Base-by-base conservation (phyloP, 37 sponge, comb jelly and placozoan species). In the Petrosia ficiformis region DNA sequence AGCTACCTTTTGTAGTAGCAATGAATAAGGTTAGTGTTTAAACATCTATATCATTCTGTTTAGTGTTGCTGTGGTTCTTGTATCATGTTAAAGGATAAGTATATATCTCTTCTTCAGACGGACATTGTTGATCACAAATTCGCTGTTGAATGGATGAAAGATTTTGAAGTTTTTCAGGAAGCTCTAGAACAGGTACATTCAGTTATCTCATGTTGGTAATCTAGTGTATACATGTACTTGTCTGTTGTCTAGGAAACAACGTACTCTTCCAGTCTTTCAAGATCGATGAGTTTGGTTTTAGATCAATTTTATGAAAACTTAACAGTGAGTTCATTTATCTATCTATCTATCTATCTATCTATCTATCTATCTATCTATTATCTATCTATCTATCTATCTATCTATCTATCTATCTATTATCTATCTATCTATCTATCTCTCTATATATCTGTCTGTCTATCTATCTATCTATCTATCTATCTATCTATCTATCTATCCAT, bases 251-350 rank as follows among this genome's bases (percentile, higher is more conserved):
- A 90, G 86, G 95, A 95, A 63, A 88, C 92, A 0, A 79, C 85
- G 28, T 97, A 90, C 60, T 65, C 87, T 24, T 85, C 92, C 36
- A 86, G 69, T 44, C 87, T 97, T 2, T 43, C 92, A 1, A 84
- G 92, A 10, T 97, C 98, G n/a, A 97, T 97, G 98, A 92, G 91
- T 72, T 73, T 97, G n/a, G 98, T 94, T 5, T 71, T 97, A 68
- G 98, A 97, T 38, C 92, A 97, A 71, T 97, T 97, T 75, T 97
- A 97, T 69, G 57, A 91, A 73, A 87, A 95, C 42, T 56, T 95
- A 57, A 77, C 44, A 54, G 92, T 86, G 56, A 41, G 76, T 59
- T 3, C 63, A 4, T 22, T 6, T 37, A 5, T 32, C 10, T 25
- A 4, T 73, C 8, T n/a, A 19, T n/a, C 4, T 36, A n/a, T n/a